A percentile compares a stretch with the other conserved stretches of the same genome.
Evolutionary conservation across 1,140 invertebrate genomes (phyloP).

Genomic region (Zaprionus camerounensis): DNA sequence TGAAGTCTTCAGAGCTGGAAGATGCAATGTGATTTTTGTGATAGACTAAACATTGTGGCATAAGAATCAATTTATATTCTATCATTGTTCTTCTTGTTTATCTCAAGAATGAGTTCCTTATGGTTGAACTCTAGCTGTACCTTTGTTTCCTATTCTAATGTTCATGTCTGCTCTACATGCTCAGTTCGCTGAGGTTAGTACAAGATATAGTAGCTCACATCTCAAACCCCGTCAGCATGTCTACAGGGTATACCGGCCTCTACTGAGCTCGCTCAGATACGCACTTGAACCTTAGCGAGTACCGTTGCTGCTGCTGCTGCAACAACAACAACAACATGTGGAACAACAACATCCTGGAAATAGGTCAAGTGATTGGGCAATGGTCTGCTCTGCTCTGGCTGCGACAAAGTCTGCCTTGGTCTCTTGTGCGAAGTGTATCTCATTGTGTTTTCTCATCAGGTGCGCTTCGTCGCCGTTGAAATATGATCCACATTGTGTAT

Average conservation of each 20-base stretch:
- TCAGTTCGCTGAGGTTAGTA: background rate
- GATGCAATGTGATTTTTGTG: too few relatives aligned
- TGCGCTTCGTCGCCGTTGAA: conserved; percentile 63
- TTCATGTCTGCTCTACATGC: background rate
- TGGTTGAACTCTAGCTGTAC: background rate
- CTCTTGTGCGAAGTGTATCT: conserved; percentile 51
- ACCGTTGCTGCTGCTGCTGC: conserved; percentile 31
- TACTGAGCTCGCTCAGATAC: conserved; percentile 42
- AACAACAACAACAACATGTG: conserved; percentile 8
- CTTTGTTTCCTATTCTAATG: too few relatives aligned
- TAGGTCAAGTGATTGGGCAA: conserved; percentile 80
- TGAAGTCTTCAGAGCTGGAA: too few relatives aligned
- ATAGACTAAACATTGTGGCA: too few relatives aligned
- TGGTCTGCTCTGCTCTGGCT: conserved; percentile 29
- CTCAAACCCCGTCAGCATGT: conserved; percentile 2
- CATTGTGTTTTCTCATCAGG: conserved; percentile 82
- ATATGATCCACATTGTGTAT: conserved; percentile 81
- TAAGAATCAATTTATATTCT: too few relatives aligned
- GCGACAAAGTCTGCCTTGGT: conserved; percentile 22
- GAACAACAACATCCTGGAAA: conserved; percentile 81
- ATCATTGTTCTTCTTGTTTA: too few relatives aligned
- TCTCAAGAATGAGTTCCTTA: background rate
- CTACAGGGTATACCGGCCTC: conserved; percentile 33
- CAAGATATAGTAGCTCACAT: background rate
- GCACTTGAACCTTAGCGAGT: conserved; percentile 67